phyloP scores from a whole-genome alignment of 2,797 vertebrate genomes.

The Choloepus didactylus region DNA sequence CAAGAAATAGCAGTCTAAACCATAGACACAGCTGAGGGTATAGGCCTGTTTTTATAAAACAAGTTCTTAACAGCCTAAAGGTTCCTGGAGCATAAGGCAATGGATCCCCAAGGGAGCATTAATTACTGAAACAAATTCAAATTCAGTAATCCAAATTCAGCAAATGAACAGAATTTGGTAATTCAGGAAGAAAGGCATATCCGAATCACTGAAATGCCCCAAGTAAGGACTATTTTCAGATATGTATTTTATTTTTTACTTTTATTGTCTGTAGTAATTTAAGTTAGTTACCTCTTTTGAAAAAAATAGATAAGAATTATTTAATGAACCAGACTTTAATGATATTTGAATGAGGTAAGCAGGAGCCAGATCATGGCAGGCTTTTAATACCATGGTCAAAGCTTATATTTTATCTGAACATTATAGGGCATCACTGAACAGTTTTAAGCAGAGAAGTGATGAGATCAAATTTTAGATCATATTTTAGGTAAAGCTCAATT shows the following conservation, averaged over 20 bases:
- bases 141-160: neutral
- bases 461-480: conserved; percentile 26
- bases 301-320: neutral
- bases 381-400: conserved; percentile 9
- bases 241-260: neutral
- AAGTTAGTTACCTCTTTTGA: neutral
- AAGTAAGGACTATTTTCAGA: conserved; percentile 50
- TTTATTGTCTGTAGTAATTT: conserved; percentile 19
- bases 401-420: neutral
- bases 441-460: conserved; percentile 26
- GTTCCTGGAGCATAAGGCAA: neutral
- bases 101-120: neutral
- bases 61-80: neutral
- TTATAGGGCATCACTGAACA: neutral
- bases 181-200: conserved; percentile 13
- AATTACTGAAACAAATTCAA: neutral
- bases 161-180: neutral
- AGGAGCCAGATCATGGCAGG: neutral
- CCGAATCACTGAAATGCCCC: neutral
- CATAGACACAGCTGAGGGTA: neutral
- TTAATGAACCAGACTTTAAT: conserved; percentile 1
- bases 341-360: neutral
- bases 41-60: neutral
- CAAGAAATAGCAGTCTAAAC: conserved; percentile 17
- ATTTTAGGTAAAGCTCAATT: conserved; percentile 10